phyloP scores from a whole-genome alignment of 2,113 vertebrate genomes.

The Sceloporus tristichus region DNA sequence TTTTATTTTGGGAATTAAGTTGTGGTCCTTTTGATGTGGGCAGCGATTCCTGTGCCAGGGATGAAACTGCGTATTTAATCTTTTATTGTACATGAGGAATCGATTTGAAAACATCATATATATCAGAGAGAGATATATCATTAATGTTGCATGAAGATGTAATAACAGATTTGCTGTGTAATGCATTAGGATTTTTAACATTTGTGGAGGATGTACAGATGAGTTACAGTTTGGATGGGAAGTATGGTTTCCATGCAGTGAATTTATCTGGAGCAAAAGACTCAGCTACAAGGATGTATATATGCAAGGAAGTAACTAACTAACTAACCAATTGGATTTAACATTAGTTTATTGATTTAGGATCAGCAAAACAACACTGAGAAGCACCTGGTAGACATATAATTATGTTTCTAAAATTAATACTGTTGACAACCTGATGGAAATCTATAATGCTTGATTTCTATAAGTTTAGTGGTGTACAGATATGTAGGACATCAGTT shows the following conservation, averaged over 20 bases:
- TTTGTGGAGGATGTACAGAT: conserved; percentile 30
- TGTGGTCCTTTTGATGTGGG: conserved; percentile 16
- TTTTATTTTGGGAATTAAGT: not conserved
- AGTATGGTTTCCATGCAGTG: rapidly evolving
- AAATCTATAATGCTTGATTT: not conserved
- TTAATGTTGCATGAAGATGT: conserved; percentile 9
- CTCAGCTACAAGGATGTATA: not conserved
- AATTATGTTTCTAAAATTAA: not conserved
- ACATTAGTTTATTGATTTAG: not conserved
- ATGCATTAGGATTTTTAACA: conserved; percentile 16
- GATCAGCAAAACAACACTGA: not conserved
- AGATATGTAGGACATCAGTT: conserved; percentile 15
- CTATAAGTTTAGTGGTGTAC: not conserved
- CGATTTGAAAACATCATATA: not conserved
- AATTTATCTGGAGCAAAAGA: not conserved
- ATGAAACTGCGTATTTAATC: not conserved
- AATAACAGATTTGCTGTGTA: not conserved
- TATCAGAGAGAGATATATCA: not conserved
- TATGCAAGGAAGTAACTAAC: not conserved
- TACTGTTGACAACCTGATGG: not conserved
- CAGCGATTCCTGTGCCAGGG: conserved; percentile 10
- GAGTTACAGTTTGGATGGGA: conserved; percentile 29
- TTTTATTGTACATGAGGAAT: conserved; percentile 28
- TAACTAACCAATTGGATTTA: not conserved
- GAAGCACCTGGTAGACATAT: not conserved